These are phyloP conservation scores for Callipepla californica DNA, from an alignment of 2,113 vertebrate species.

Conservation along the genomic window DNA sequence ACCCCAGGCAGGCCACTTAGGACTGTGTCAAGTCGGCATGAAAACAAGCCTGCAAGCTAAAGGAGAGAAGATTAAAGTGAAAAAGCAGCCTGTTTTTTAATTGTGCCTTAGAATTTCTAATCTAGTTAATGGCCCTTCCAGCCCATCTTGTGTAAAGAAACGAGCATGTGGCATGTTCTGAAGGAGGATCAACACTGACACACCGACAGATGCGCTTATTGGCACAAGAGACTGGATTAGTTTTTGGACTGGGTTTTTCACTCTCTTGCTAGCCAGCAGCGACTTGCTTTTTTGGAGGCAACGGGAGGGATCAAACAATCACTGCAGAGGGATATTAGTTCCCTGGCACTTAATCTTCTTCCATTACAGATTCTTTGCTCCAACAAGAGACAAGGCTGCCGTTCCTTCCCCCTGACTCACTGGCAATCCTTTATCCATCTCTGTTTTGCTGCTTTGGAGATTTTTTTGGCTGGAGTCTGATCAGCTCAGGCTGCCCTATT, in stretches of 20 bases:
- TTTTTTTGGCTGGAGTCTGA: constrained; percentile 37
- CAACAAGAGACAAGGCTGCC: constrained; percentile 58
- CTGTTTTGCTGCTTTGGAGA: constrained; percentile 49
- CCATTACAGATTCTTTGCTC: constrained; percentile 63
- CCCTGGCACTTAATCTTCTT: constrained; percentile 55
- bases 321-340: constrained; percentile 51
- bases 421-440: constrained; percentile 42
- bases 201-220: constrained; percentile 57
- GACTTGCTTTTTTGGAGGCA: constrained; percentile 65
- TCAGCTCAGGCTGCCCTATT: constrained; percentile 35
- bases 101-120: constrained; percentile 67
- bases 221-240: constrained; percentile 59
- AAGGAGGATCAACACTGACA: constrained; percentile 72
- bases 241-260: constrained; percentile 46
- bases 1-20: not conserved
- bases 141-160: constrained; percentile 63
- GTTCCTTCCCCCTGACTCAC: constrained; percentile 63
- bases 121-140: constrained; percentile 66
- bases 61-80: constrained; percentile 51
- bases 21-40: not conserved
- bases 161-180: constrained; percentile 65
- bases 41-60: constrained; percentile 58
- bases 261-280: constrained; percentile 64
- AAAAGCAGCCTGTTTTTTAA: constrained; percentile 51
- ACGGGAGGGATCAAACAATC: constrained; percentile 56